Percentiles rank a stretch among this genome's conserved stretches.
These are phyloP conservation scores for Platysteira castanea DNA, from an alignment of 2,113 vertebrate genomes.

Conservation along the genomic window DNA sequence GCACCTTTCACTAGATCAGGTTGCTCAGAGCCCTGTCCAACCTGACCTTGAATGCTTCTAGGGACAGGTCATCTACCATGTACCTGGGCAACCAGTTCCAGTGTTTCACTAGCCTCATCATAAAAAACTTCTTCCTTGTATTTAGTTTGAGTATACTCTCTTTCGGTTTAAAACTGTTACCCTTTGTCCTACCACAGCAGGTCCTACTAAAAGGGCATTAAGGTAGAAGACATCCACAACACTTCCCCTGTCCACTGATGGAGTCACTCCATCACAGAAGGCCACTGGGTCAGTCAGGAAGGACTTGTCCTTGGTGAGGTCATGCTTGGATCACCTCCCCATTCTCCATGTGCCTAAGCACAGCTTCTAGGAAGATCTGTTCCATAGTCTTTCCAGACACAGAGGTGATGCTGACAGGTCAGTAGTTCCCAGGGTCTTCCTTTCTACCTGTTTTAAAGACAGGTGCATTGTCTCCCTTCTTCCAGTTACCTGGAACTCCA, in stretches of 20 bases:
- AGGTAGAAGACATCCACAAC: neutral
- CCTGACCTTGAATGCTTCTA: neutral
- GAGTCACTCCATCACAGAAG: neutral
- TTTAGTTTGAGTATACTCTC: neutral
- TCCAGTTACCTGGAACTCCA: neutral
- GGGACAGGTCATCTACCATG: fast-evolving
- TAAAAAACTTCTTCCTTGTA: neutral
- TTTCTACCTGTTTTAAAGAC: neutral
- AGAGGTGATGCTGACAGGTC: no score
- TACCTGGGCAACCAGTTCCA: neutral
- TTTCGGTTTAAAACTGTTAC: neutral
- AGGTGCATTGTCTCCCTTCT: neutral
- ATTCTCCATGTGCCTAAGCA: neutral
- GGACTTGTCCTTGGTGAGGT: neutral
- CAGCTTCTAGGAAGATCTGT: neutral
- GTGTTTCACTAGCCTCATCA: fast-evolving
- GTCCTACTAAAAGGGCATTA: neutral
- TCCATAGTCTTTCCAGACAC: neutral
- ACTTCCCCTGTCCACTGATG: neutral
- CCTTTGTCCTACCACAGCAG: fast-evolving
- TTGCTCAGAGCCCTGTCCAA: neutral
- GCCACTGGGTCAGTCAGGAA: no score
- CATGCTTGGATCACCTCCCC: fast-evolving
- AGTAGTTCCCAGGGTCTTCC: neutral
- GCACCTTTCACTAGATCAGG: neutral